Evolutionary conservation across 2,797 vertebrate species (phyloP), one percentile per base, ranked within the genome.

Genomic region (Phoeniculus purpureus): DNA sequence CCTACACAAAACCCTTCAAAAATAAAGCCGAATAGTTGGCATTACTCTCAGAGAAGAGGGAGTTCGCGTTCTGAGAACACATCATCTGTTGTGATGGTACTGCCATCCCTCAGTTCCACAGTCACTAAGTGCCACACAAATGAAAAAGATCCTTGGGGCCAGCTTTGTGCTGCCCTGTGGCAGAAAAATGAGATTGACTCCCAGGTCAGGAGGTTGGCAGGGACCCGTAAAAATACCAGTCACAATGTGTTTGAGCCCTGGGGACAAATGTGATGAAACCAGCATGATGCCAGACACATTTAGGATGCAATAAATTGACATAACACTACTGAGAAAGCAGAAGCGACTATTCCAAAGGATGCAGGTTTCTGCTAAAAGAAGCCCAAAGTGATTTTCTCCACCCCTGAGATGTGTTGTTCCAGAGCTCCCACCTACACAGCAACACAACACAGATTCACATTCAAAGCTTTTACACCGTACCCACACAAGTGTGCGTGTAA

Each of bases 401-500:
- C 6, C 18, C 54, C 17, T 65, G 27, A 45, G 37, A 74, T 4
- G 17, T 27, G 32, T 61, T 77, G 89, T 62, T 65, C 37, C 64
- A 68, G 60, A 81, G 25, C 32, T 67, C 72, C 78, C 61, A 77
- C 55, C 85, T 68, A 65, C 55, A 56, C 22, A 10, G 6, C 72
- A 87, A 59, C 50, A 54, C 43, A 76, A 68, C 65, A 74, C 54
- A 55, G 72, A 75, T 80, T 87, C 68, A 72, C 73, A 68, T 88
- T 89, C 77, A 70, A 79, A 86, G 77, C 76, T 85, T 85, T 76
- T 76, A 65, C 89, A 66, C 7, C 31, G 86, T 78, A 68, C 72
- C 71, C 73, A 26, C 80, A 48, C 55, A 37, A 9, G 1, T 12
- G 73, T 65, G 59, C 11, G 5, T 48, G 52, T 60, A 87, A 84